Evolutionary conservation across 1,140 invertebrate species (phyloP).

Genomic region (Bombus consobrinus): DNA sequence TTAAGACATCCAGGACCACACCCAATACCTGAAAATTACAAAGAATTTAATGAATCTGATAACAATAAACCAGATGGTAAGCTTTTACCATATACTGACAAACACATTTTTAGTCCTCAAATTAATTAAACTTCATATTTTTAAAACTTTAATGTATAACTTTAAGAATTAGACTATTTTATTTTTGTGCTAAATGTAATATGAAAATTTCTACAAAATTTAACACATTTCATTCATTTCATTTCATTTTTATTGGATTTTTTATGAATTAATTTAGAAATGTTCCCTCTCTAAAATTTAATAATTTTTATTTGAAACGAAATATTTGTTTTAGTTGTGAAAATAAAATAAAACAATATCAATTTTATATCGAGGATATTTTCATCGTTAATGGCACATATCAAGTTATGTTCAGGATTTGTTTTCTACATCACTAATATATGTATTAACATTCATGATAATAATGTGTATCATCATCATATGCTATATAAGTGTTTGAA

Average conservation of each 20-base stretch:
- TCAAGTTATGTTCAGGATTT: constrained; percentile 27
- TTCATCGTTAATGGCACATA: constrained; percentile 19
- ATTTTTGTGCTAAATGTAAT: not conserved
- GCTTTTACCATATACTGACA: constrained; percentile 35
- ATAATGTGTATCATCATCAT: constrained; percentile 24
- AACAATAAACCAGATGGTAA: constrained; percentile 58
- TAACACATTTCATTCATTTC: not conserved
- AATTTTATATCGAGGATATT: constrained; percentile 42
- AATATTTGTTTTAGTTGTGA: constrained; percentile 64
- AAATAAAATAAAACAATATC: constrained; percentile 57
- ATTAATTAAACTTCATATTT: constrained; percentile 26
- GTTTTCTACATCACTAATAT: constrained; percentile 34
- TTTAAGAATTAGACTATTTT: not conserved
- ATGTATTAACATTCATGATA: constrained; percentile 35
- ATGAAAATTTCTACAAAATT: not conserved
- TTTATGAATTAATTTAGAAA: constrained; percentile 10
- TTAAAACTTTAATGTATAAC: not conserved
- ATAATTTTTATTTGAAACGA: constrained; percentile 3
- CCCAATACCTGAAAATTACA: constrained; percentile 76
- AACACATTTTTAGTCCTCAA: constrained; percentile 39
- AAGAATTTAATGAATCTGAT: constrained; percentile 70
- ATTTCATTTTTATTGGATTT: constrained; percentile 4
- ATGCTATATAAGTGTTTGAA: constrained; percentile 12
- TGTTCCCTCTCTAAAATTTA: not conserved
- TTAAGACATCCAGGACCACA: constrained; percentile 77